Conservation (phyloP, 1,140 invertebrate genomes). For the Nymphalis io region DNA sequence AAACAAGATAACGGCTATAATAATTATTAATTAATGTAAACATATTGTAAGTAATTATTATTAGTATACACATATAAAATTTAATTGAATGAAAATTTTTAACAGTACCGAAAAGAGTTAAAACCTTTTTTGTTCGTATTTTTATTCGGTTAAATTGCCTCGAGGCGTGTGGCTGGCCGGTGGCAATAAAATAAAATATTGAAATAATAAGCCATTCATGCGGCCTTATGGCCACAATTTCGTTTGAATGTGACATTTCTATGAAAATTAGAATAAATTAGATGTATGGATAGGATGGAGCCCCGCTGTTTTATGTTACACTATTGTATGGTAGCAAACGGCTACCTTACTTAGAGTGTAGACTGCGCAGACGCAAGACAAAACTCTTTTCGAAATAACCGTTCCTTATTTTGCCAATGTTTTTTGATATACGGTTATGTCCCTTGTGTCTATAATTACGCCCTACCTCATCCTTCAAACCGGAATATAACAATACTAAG, state of each 20-base stretch:
- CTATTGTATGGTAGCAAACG: constrained; percentile 32
- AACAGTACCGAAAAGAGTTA: not conserved
- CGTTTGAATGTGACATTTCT: constrained; percentile 33
- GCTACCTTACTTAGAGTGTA: constrained; percentile 27
- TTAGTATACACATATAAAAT: no score
- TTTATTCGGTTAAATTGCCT: not conserved
- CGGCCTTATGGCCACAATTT: constrained; percentile 22
- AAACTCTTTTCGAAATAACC: no score
- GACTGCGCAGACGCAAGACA: constrained; percentile 6
- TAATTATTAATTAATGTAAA: no score
- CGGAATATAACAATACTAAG: no score
- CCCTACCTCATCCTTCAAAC: no score
- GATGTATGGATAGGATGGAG: constrained; percentile 26
- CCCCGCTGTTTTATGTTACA: constrained; percentile 31
- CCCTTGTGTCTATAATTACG: no score
- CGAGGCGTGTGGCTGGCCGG: constrained; percentile 2
- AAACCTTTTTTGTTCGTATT: not conserved
- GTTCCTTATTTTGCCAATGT: no score
- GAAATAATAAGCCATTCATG: constrained; percentile 30
- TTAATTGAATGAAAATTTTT: not conserved
- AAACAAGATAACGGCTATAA: no score
- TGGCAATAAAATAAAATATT: constrained; percentile 32
- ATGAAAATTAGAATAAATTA: constrained; percentile 38
- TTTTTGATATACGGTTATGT: no score
- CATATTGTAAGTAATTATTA: no score